Evolutionary conservation across 2,797 vertebrate species (phyloP), one percentile per base, ranked within the genome.

Genomic region (Pseudomugil tenellus): DNA sequence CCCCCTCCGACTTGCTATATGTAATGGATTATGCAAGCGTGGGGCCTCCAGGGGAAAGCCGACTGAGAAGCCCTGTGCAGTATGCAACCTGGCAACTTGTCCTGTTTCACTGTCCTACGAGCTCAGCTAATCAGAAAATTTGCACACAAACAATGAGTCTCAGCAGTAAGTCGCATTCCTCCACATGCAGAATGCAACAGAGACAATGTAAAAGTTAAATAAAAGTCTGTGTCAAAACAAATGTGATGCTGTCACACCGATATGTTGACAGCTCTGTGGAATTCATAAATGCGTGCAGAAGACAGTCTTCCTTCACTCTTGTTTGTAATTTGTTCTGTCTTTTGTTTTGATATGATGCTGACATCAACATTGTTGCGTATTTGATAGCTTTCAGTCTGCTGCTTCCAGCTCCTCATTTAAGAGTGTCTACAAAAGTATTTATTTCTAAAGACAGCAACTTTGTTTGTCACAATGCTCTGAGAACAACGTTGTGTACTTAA

Each of bases 1-100:
- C 67, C 82, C 67, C 49, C 54, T 63, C 63, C 59, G 73, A 62
- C 57, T 66, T 73, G 61, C 65, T 62, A 60, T 53, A 77, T 81
- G 74, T 71, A 77, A 85, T 78, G 66, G 74, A 76, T 84, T 81
- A 71, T 66, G 58, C 37, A 77, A 84, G 63, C 10, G 0, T 48
- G 35, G n/a, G 37, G 46, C 52, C 70, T 29, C n/a, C 4, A 3
- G 25, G 41, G 55, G 63, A 56, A 35, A 67, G 34, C 67, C 19
- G 46, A 70, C 56, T 65, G 29, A 72, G 54, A 62, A 28, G 43
- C 37, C 46, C 65, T 68, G 67, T 61, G 49, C 70, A 56, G 53
- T 21, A 26, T 48, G 31, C 21, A 41, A 74, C 78, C 74, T 73
- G 67, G 49, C 70, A 67, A 83, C 87, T 74, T 70, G 51, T 77